Evolutionary conservation across 2,113 vertebrate species (phyloP).

Genomic region (Setophaga coronata): DNA sequence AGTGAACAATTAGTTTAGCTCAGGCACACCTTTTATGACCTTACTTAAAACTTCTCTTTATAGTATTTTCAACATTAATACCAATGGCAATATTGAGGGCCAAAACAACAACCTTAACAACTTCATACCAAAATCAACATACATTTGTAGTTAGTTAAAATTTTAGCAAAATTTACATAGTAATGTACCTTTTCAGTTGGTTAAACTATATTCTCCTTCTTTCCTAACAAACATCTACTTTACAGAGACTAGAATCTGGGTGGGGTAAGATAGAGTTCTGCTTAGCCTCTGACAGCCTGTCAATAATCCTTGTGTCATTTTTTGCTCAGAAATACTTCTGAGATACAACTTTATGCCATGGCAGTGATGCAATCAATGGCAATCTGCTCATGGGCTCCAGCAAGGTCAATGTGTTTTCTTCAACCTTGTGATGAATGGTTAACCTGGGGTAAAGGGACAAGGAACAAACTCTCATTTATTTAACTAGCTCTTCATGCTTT

Average conservation of each 20-base stretch:
- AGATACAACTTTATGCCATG: neutral
- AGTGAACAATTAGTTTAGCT: neutral
- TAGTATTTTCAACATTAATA: neutral
- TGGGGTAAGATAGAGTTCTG: neutral
- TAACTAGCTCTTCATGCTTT: neutral
- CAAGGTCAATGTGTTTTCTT: neutral
- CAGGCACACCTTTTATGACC: neutral
- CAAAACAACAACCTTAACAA: neutral
- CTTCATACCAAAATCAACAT: neutral
- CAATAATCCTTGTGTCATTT: neutral
- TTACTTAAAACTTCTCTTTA: neutral
- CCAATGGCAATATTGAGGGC: neutral
- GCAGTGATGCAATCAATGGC: neutral
- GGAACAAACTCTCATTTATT: neutral
- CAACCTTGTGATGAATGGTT: neutral
- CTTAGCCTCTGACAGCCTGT: neutral
- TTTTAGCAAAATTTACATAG: neutral
- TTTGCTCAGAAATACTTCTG: neutral
- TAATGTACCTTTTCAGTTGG: neutral
- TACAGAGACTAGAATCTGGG: neutral
- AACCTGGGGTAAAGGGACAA: neutral
- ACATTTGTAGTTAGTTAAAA: neutral
- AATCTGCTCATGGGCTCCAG: neutral
- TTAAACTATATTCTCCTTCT: neutral
- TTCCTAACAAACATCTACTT: neutral